Evolutionary conservation across 2,797 vertebrate genomes (phyloP).

Genomic region (Chelmon rostratus): DNA sequence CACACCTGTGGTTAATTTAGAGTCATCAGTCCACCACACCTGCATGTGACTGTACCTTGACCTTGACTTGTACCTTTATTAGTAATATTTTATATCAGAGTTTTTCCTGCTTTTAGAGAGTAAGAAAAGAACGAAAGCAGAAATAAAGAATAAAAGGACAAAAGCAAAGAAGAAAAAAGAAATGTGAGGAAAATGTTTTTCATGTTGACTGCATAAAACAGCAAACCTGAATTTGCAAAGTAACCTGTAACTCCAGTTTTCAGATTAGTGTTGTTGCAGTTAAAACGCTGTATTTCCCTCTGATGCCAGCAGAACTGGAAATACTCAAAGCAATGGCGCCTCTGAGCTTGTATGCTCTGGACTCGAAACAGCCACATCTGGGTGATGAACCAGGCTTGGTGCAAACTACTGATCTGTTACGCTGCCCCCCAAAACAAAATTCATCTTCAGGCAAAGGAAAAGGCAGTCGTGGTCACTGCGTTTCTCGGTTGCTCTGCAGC

Average conservation of each 20-base stretch:
- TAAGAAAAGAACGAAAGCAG: background rate
- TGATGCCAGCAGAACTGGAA: background rate
- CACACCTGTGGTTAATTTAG: background rate
- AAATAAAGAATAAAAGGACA: too few relatives aligned
- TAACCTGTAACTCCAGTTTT: background rate
- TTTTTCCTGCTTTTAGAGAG: background rate
- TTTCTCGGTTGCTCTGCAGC: conserved; percentile 5
- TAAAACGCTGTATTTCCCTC: background rate
- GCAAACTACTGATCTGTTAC: background rate
- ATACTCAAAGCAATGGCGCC: background rate
- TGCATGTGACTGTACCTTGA: background rate
- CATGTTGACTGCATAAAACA: background rate
- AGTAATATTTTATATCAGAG: background rate
- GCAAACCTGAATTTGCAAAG: background rate
- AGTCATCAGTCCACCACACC: background rate
- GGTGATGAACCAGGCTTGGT: too few relatives aligned
- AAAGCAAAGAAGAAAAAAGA: background rate
- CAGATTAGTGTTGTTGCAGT: background rate
- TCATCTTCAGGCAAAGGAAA: background rate
- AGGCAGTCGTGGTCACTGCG: background rate
- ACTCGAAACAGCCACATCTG: background rate
- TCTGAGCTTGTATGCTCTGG: background rate
- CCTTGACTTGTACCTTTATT: too few relatives aligned
- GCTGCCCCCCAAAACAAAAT: background rate
- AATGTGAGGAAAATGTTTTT: background rate